phyloP scores from a whole-genome alignment of 2,113 vertebrate genomes.

The Elgaria multicarinata region DNA sequence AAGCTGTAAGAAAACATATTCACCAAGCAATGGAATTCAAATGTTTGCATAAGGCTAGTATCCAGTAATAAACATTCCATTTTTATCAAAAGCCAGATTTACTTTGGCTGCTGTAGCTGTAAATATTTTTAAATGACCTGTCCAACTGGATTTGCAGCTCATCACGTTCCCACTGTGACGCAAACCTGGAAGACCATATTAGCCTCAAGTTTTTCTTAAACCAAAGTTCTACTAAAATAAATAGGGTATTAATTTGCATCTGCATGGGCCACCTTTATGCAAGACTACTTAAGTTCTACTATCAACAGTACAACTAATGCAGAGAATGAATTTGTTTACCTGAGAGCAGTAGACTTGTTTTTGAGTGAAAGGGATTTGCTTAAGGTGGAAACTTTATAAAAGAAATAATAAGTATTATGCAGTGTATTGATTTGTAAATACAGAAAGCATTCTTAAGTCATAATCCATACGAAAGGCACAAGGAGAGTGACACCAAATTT shows the following conservation, averaged over 20 bases:
- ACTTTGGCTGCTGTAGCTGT: not conserved
- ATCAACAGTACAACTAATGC: not conserved
- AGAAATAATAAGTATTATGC: not conserved
- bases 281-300: not conserved
- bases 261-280: not conserved
- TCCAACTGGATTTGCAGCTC: constrained; percentile 56
- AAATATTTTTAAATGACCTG: constrained; percentile 40
- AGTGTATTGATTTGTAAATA: not conserved
- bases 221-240: not conserved
- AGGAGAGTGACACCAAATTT: not conserved
- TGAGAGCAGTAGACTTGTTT: not conserved
- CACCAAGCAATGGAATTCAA: not conserved
- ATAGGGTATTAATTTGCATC: not conserved
- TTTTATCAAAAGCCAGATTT: constrained; percentile 33
- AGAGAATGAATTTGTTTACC: not conserved
- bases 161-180: constrained; percentile 35
- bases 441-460: not conserved
- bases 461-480: not conserved
- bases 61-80: not conserved
- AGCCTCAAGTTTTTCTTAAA: not conserved
- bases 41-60: not conserved
- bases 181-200: constrained; percentile 5
- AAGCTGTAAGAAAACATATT: not conserved
- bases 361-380: not conserved
- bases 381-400: not conserved